Base-by-base conservation (phyloP, 2,888 invertebrate genomes). In the Helicoverpa assulta region DNA sequence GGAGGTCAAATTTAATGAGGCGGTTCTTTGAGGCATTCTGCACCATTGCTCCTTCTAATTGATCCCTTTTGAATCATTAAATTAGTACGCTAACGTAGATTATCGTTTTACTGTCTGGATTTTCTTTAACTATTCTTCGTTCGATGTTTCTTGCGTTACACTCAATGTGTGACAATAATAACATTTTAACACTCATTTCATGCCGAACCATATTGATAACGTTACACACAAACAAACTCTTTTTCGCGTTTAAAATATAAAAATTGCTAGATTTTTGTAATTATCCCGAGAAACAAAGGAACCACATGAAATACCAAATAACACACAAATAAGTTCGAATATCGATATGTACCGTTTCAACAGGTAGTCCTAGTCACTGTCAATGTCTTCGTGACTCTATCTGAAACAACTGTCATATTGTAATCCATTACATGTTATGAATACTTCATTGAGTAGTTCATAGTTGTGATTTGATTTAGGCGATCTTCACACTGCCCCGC, bases 351-450 rank as follows among this genome's bases (percentile, higher is more conserved):
- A 58, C 29, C 59, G 54, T 70, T 59, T 80, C 81, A 78, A 80
- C 64, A 78, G 72, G 81, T 82, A 69, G 33, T 29, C 37, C 12
- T 14, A 69, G 33, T 29, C 37, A 40, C 40, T 14, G 4, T 40
- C 40, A 40, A 14, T 26, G 47, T 47, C 47, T 16, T 54, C 67
- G 66, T 71, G 68, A 19, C 10, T 59, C 61, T 19, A 33, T 26
- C 57, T 54, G 19, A 52, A 50, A 51, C 51, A 21, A 33, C 18
- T 51, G 51, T 51, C 29, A n/a, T 6, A 50, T 18, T 56, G 51
- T 62, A 71, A 76, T 61, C 73, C 56, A 80, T 72, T 60, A 78
- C 47, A 52, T 18, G 14, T 66, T 66, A 66, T 76, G 40, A 63
- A 78, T 77, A 73, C 63, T 53, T 77, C 66, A 81, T 77, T 63